phyloP scores from a whole-genome alignment of 2,797 vertebrate species.

The Macrochelys suwanniensis region DNA sequence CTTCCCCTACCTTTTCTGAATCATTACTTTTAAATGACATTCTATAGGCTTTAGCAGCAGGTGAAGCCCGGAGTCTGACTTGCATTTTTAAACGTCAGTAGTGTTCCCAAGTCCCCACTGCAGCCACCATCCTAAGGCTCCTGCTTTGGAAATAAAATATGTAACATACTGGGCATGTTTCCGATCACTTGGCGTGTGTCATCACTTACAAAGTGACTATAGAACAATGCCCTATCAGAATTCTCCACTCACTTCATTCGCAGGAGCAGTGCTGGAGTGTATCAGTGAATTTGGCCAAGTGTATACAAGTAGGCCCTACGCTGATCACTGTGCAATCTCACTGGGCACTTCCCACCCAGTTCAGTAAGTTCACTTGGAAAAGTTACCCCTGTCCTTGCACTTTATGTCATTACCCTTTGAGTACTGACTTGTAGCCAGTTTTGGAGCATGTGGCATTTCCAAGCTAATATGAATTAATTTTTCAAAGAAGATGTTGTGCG shows the following conservation, averaged over 20 bases:
- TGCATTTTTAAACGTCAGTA: not conserved
- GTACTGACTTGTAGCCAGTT: not conserved
- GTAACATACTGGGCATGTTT: not conserved
- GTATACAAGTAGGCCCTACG: not conserved
- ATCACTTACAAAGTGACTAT: not conserved
- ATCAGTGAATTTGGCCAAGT: not conserved
- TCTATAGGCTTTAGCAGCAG: not conserved
- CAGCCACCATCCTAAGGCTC: not conserved
- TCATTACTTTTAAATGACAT: not conserved
- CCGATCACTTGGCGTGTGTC: not conserved
- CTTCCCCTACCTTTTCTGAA: not conserved
- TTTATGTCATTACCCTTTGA: not conserved
- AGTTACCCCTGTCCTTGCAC: not conserved
- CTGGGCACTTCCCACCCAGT: not conserved
- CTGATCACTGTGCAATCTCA: not conserved
- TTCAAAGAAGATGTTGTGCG: not conserved
- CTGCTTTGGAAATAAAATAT: not conserved
- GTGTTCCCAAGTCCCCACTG: not conserved
- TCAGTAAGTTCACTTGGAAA: not conserved
- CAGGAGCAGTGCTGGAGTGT: not conserved
- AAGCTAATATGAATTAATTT: not conserved
- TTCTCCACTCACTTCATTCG: not conserved
- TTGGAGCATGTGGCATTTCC: not conserved
- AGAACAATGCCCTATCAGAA: not conserved
- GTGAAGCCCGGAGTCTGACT: not conserved